Evolutionary conservation across 2,113 vertebrate genomes (phyloP).

Genomic region (Reinhardtius hippoglossoides): DNA sequence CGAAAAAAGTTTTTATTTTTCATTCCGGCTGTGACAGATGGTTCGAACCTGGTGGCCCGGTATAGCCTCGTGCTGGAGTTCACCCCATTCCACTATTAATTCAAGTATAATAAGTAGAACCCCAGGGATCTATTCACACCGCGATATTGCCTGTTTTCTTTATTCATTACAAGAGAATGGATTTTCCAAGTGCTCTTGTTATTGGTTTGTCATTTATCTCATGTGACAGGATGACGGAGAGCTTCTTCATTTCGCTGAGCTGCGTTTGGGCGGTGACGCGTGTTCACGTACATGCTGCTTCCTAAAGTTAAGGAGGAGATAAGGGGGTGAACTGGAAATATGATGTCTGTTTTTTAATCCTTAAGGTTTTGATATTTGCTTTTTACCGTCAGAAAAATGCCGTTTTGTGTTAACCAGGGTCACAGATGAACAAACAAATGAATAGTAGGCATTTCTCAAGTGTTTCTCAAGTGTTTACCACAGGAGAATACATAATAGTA

Average conservation of each 20-base stretch:
- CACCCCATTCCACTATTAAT: constrained; percentile 52
- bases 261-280: constrained; percentile 42
- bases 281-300: constrained; percentile 21
- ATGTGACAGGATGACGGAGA: constrained; percentile 14
- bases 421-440: too few species aligned
- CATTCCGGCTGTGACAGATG: constrained; percentile 28
- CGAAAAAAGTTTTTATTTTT: constrained; percentile 2
- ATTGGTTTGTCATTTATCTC: constrained; percentile 35
- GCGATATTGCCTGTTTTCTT: constrained; percentile 30
- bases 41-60: constrained; percentile 27
- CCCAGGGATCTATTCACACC: constrained; percentile 34
- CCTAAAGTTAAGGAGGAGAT: constrained; percentile 9
- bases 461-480: too few species aligned
- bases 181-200: constrained; percentile 46
- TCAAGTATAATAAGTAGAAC: constrained; percentile 35
- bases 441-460: too few species aligned
- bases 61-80: constrained; percentile 11
- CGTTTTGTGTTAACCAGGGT: too few species aligned
- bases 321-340: neutral
- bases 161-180: constrained; percentile 48
- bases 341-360: too few species aligned
- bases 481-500: too few species aligned
- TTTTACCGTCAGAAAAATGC: too few species aligned
- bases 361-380: too few species aligned
- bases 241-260: constrained; percentile 23